phyloP scores from a whole-genome alignment of 2,113 vertebrate genomes.

The Zootoca vivipara region DNA sequence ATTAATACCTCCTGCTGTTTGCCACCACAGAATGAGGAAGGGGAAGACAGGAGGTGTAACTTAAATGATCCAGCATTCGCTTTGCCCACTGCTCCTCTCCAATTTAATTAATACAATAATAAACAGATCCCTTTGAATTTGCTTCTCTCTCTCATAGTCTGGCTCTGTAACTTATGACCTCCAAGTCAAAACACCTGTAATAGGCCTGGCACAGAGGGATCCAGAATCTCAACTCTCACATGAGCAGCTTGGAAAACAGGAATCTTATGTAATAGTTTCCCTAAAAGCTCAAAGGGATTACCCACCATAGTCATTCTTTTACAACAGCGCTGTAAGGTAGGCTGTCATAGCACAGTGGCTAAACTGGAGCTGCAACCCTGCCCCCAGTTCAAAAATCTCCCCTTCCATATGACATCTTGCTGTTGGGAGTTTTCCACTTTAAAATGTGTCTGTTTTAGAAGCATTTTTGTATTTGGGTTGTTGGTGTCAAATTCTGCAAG shows the following conservation, averaged over 20 bases:
- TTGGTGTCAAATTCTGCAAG: background rate
- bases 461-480: too few relatives aligned
- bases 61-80: constrained; percentile 32
- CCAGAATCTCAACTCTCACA: background rate
- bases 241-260: background rate
- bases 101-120: constrained; percentile 68
- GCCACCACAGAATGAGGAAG: fast-evolving
- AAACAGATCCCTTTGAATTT: constrained; percentile 64
- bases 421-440: background rate
- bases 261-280: background rate
- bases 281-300: background rate
- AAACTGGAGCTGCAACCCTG: background rate
- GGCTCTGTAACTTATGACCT: constrained; percentile 60
- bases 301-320: background rate
- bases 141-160: constrained; percentile 30
- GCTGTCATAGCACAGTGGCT: too few relatives aligned
- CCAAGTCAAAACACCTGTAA: constrained; percentile 31
- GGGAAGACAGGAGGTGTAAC: background rate
- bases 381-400: background rate
- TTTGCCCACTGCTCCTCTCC: constrained; percentile 71
- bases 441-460: background rate
- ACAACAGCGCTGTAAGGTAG: background rate
- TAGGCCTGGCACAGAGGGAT: constrained; percentile 38
- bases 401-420: background rate
- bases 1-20: background rate